Evolutionary conservation across 2,797 vertebrate genomes (phyloP).

Genomic region (Potorous gilbertii): DNA sequence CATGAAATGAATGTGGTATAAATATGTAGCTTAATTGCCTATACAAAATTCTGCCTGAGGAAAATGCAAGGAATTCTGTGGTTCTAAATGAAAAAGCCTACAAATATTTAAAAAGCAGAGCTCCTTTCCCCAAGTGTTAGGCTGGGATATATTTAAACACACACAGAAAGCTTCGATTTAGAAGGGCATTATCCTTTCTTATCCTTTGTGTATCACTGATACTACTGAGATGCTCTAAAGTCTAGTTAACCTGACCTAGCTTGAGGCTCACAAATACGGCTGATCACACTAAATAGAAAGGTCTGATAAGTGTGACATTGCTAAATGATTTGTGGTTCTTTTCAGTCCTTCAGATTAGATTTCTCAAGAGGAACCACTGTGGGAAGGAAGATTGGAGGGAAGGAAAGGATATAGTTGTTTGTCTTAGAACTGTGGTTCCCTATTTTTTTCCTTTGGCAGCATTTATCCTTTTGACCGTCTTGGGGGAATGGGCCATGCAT

Average conservation of each 20-base stretch:
- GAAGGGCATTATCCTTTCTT: neutral
- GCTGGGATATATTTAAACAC: neutral
- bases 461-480: neutral
- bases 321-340: neutral
- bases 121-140: neutral
- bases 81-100: neutral
- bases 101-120: neutral
- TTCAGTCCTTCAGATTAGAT: neutral
- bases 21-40: slow-evolving; percentile 35
- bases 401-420: neutral
- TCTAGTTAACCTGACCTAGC: neutral
- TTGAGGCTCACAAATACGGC: neutral
- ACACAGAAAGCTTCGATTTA: neutral
- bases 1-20: neutral
- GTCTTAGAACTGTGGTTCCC: neutral
- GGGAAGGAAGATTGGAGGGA: neutral
- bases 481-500: neutral
- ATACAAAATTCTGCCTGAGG: slow-evolving; percentile 27
- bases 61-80: slow-evolving; percentile 4
- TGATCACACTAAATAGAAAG: neutral
- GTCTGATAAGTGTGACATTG: neutral
- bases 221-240: neutral
- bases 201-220: neutral
- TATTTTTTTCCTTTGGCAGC: neutral
- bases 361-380: neutral